Base-by-base conservation (phyloP, 2,888 invertebrate genomes). In the Nymphalis urticae region DNA sequence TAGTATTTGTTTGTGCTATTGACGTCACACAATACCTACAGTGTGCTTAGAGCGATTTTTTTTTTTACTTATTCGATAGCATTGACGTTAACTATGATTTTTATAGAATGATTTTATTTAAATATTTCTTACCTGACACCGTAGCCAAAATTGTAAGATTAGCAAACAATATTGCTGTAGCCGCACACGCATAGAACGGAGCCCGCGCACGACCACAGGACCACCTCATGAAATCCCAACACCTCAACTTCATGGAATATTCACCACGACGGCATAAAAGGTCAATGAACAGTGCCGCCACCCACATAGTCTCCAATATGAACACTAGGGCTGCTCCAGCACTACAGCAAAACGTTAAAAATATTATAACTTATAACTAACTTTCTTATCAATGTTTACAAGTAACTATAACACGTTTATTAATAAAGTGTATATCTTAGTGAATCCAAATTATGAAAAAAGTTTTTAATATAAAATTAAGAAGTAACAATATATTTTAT, bases 241-340 rank as follows among this genome's bases (percentile, higher is more conserved):
- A 92, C 0, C 92, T 82, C 19, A 92, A 78, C 1, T 87, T 81
- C 63, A 91, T 72, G 0, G 92, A 87, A 77, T 92, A 92, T 68
- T 92, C 92, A 9, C 92, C 92, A 0, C 90, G 82, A 0, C 92
- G 86, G 64, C 90, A 90, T 10, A 92, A 79, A 24, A 92, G 80
- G 78, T 92, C 92, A 69, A 92, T 87, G 77, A 92, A 92, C 3
- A 92, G 69, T 0, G 92, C 92, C 9, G 82, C 86, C 51, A 91
- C 92, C 92, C 92, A 92, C 92, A 92, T 92, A 42, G 92, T 92
- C 79, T 92, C 92, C 72, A 92, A 73, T 8, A 91, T 74, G n/a
- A 92, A 79, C 6, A 92, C 85, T 56, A 87, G 72, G 1, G 85
- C 89, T 65, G 92, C 88, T 1, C 90, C 91, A 16, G 85, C 85